Evolutionary conservation across 2,113 vertebrate species (phyloP), one percentile per base, ranked within the genome.

Genomic region (Albula glossodonta): DNA sequence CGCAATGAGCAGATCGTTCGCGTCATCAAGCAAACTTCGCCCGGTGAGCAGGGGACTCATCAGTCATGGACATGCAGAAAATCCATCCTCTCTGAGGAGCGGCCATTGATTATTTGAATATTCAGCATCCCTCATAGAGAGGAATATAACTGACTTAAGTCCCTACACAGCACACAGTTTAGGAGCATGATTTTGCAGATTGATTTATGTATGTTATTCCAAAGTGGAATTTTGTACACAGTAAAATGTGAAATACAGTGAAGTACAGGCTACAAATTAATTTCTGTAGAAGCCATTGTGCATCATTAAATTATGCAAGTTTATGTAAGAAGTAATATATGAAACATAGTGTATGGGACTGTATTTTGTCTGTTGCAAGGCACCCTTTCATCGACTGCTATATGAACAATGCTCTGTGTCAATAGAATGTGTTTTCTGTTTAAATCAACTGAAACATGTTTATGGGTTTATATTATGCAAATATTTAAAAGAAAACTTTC

Each of bases 11-110:
- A 98, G 92, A 99, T 99, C 12, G 98, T 99, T 19, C 96, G 97
- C 0, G 98, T 99, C 83, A 98, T 99, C 92, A 99, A 99, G 91
- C 98, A 99, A 92, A 99, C 98, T 41, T 99, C 98, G 56, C 97
- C 98, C 92, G 98, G 98, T 99, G 90, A 93, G 51, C 41, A 17
- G 6, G 22, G 3, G 15, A 22, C 49, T 13, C 17, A 48, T 13
- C 31, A 50, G 31, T 79, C 5, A 4, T 79, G 19, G 6, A 3
- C 12, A 15, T 15, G 12, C 9, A 66, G 4, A 19, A 63, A 22
- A 4, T 19, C 60, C 13, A 56, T 12, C 60, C 17, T 66, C 60
- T 19, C 17, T 66, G 13, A 22, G 60, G 17, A 19, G 60, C 2
- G 22, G 5, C 3, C 15, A 66, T 15, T 9, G 17, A 66, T 66